Conservation (phyloP, 2,113 vertebrate genomes). For the Rhinopomastus cyanomelas region DNA sequence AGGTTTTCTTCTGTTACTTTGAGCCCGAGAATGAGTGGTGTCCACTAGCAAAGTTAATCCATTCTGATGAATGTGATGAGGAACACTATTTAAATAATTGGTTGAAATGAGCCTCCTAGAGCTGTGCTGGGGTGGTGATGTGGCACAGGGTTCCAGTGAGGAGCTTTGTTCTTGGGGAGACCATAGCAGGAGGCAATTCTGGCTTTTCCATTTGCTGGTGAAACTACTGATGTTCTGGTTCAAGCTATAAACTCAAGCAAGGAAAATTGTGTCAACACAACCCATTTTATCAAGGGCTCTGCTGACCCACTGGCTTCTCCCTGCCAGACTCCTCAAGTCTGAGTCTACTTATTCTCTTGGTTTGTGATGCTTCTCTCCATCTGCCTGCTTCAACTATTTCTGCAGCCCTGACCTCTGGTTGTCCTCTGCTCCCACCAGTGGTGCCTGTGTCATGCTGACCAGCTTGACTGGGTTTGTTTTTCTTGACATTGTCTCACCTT, state of each 20-base stretch:
- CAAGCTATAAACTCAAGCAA: not conserved
- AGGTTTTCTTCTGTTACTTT: not conserved
- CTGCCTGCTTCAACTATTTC: not conserved
- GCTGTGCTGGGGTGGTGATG: not conserved
- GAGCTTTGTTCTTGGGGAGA: not conserved
- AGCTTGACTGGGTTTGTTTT: not conserved
- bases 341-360: not conserved
- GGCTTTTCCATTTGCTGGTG: not conserved
- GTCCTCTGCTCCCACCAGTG: accelerated
- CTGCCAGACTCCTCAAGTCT: not conserved
- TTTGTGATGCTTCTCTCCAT: not conserved
- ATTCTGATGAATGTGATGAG: not conserved
- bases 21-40: not conserved
- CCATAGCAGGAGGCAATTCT: not conserved
- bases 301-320: not conserved
- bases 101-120: not conserved
- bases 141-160: no score
- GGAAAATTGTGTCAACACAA: not conserved
- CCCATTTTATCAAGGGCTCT: not conserved
- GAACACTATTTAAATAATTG: not conserved
- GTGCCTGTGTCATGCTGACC: not conserved
- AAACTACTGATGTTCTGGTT: not conserved
- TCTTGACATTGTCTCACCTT: not conserved
- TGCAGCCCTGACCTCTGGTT: not conserved
- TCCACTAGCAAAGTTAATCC: not conserved